These are phyloP conservation scores for Orchesella flavescens DNA, from an alignment of 2,888 invertebrate species.

Conservation along the genomic window DNA sequence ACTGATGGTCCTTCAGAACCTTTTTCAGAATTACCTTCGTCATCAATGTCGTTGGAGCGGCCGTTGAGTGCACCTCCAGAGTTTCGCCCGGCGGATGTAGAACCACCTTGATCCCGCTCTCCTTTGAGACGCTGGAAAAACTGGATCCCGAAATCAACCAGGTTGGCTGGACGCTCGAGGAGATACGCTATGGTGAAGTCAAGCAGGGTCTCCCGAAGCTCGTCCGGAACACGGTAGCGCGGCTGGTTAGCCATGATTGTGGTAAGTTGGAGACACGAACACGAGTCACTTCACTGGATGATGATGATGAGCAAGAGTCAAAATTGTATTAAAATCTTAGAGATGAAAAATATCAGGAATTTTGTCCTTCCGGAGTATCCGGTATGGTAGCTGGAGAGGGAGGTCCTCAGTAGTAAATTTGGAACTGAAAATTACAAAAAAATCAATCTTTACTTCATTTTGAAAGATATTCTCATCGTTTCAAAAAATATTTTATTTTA, in stretches of 20 bases:
- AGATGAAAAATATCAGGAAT: too few species aligned
- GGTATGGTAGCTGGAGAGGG: too few species aligned
- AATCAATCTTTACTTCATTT: too few species aligned
- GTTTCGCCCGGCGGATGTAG: background rate
- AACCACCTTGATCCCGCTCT: constrained; percentile 59
- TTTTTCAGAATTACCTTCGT: constrained; percentile 75
- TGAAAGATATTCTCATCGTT: too few species aligned
- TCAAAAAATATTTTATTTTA: too few species aligned
- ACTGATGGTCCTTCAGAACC: too few species aligned
- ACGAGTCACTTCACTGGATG: too few species aligned
- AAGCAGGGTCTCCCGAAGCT: constrained; percentile 93
- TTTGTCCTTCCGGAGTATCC: too few species aligned
- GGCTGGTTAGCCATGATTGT: constrained; percentile 50
- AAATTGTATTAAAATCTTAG: too few species aligned
- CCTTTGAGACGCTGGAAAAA: constrained; percentile 68
- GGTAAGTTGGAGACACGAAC: background rate
- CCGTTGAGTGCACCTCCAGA: constrained; percentile 18
- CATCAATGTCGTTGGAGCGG: constrained; percentile 67
- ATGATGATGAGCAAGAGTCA: too few species aligned
- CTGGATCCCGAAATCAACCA: constrained; percentile 68
- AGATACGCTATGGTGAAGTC: constrained; percentile 97
- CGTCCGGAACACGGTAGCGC: constrained; percentile 85
- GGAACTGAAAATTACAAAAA: too few species aligned
- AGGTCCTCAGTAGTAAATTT: too few species aligned
- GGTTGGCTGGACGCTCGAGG: constrained; percentile 79